Evolutionary conservation across 2,888 invertebrate species (phyloP), one percentile per base, ranked within the genome.

Genomic region (Leptopilina syphax): DNA sequence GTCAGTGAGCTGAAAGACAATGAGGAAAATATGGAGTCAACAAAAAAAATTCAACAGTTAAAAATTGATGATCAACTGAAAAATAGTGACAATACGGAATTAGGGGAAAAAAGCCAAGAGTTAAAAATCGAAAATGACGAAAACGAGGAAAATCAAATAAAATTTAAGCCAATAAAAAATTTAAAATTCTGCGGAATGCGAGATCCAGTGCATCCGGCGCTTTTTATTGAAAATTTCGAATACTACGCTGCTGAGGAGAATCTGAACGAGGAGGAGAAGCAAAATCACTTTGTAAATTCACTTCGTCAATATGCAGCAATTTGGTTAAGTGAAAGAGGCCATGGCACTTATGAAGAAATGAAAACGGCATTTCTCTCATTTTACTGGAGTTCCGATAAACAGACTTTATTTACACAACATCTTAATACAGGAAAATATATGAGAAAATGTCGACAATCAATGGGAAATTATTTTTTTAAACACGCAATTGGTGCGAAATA

Each of bases 211-310:
- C 54, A 73, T 57, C 73, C 73, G 4, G 57, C 54, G n/a, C 27
- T 73, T 54, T 73, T 73, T 34, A 73, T 73, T 5, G 34, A 73
- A 34, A 73, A 73, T 57, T 73, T 73, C 2, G 73, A 73, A 34
- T 7, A n/a, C n/a, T 54, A 34, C n/a, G 73, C 57, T 34, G 34
- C 3, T 34, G n/a, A 57, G 9, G 57, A 73, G n/a, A 9, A 73
- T n/a, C 4, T 57, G 1, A 54, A 73, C 27, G 73, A 73, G 57
- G 54, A 57, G 9, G 57, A 73, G n/a, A 73, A 73, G n/a, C 54
- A 57, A 57, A 9, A 41, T 73, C 34, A 5, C 27, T 73, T 73
- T 18, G 34, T 73, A 1, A 27, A 50, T 57, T 73, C 73, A 54
- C 57, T 73, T 10, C 34, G 54, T 7, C 57, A 73, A 73, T 73